A percentile compares a stretch with the other conserved stretches of the same genome.
Evolutionary conservation across 64 coral and sea anemone genomes (phyloP).

Genomic region (Porites lutea): DNA sequence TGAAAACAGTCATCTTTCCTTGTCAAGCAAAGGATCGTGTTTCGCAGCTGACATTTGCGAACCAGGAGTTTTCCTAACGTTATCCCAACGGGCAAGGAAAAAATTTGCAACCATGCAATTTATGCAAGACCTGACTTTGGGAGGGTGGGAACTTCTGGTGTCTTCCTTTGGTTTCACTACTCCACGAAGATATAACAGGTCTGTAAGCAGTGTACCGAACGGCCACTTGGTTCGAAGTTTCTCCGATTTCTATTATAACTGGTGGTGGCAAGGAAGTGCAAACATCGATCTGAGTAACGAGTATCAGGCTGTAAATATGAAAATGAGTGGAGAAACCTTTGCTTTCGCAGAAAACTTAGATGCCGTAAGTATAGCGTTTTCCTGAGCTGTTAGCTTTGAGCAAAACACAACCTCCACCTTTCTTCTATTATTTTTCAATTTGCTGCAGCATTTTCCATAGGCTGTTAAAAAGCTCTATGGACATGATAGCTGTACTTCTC

Average conservation of each 20-base stretch:
- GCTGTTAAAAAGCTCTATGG: too few relatives aligned
- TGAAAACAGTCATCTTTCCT: background rate
- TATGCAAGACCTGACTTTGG: background rate
- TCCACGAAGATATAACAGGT: background rate
- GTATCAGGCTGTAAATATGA: background rate
- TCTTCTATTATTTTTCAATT: too few relatives aligned
- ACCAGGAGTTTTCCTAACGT: background rate
- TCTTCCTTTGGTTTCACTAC: background rate
- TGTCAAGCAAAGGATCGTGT: conserved; percentile 28
- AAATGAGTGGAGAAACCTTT: conserved; percentile 17
- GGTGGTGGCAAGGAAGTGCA: background rate
- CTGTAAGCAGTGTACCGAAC: background rate
- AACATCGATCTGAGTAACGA: background rate
- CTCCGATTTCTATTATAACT: conserved; percentile 11
- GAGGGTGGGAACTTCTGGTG: background rate
- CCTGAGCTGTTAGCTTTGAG: too few relatives aligned
- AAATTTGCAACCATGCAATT: background rate
- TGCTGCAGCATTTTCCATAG: too few relatives aligned
- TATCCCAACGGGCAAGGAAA: background rate
- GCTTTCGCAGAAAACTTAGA: background rate
- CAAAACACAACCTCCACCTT: too few relatives aligned
- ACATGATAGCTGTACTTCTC: too few relatives aligned
- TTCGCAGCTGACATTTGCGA: conserved; percentile 42
- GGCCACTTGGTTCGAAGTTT: background rate
- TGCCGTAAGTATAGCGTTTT: background rate